Conservation (phyloP, 2,113 vertebrate genomes). For the Cisticola juncidis region DNA sequence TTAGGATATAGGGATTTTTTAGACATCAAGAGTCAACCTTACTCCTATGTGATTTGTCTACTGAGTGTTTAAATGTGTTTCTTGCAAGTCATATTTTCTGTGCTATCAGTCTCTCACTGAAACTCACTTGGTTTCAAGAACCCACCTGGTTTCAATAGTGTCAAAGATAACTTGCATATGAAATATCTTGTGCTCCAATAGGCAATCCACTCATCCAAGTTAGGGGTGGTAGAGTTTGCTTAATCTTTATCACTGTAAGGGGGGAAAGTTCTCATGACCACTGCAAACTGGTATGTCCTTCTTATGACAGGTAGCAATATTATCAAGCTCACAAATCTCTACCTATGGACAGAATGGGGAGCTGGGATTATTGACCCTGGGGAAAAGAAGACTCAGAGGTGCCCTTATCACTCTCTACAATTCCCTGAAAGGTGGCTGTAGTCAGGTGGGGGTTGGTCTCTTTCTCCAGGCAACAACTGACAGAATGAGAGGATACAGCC, state of each 20-base stretch:
- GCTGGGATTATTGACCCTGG: not conserved
- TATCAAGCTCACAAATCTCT: not conserved
- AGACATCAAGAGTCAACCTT: not conserved
- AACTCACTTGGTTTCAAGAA: not conserved
- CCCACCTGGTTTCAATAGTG: not conserved
- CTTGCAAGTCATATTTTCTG: not conserved
- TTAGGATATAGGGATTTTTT: not conserved
- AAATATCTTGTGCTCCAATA: not conserved
- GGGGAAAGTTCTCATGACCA: not conserved
- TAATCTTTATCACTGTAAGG: not conserved
- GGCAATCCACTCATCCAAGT: not conserved
- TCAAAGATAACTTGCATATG: not conserved
- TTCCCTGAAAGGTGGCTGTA: not conserved
- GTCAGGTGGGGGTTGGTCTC: not conserved
- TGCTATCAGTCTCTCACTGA: not conserved
- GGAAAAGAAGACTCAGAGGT: not conserved
- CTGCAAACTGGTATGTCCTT: not conserved
- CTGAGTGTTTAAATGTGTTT: not conserved
- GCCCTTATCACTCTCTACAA: not conserved
- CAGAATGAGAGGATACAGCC: not conserved
- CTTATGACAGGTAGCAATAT: not conserved
- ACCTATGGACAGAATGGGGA: not conserved
- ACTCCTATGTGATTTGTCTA: not conserved
- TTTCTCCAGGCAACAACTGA: not conserved
- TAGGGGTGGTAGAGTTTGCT: not conserved